Evolutionary conservation across 1,140 invertebrate species (phyloP), one percentile per base, ranked within the genome.

Genomic region (Drepana arcuata): DNA sequence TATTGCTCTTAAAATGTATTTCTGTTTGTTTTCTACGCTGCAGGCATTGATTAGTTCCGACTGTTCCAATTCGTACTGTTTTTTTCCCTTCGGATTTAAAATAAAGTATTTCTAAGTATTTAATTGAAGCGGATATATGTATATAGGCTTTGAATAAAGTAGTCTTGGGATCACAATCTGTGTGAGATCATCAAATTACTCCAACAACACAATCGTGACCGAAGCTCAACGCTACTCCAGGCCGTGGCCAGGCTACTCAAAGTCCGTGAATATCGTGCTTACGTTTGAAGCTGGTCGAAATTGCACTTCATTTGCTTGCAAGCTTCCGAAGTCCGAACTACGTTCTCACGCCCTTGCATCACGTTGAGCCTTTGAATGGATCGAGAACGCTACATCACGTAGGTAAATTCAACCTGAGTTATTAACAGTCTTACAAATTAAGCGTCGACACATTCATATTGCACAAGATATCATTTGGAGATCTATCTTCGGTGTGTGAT

Each of bases 251-350:
- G 40, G 27, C 48, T 32, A 30, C 34, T 44, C 38, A 7, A 14
- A 16, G 29, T 48, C 38, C 30, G 46, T 41, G 40, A 41, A 26
- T 47, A 58, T 53, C 60, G 59, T 40, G 47, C 37, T 48, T 50
- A 36, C 56, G 63, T 62, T 59, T 42, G 50, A 12, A 27, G 42
- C 48, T 53, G 15, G 48, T 49, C 50, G 36, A 66, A 59, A 63
- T 67, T 71, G 61, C 64, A 61, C 64, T 71, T 67, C 55, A 71
- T 67, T 68, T 67, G 54, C 59, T 43, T 65, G 52, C 48, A 58
- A 31, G 51, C 52, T 58, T 50, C 54, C 38, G 48, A 58, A 38
- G 36, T 37, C 34, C 44, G 35, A 46, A 33, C 31, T 48, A 52
- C 37, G 47, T 66, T 71, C 61, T 65, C 63, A 67, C 61, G 67